These are phyloP conservation scores for Acropternis orthonyx DNA, from an alignment of 2,797 vertebrate species.

Conservation along the genomic window DNA sequence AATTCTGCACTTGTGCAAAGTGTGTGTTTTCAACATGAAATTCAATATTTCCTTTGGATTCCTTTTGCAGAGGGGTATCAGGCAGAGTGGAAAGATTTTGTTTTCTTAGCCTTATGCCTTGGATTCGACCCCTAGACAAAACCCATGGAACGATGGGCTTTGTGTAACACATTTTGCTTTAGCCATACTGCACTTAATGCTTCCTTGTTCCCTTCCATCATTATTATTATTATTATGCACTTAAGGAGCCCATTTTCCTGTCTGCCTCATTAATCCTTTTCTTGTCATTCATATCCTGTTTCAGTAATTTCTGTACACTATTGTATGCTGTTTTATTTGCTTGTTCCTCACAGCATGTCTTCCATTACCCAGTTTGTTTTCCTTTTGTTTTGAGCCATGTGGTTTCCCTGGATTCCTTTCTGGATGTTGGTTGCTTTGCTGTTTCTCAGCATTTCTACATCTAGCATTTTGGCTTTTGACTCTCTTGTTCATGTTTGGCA, in stretches of 20 bases:
- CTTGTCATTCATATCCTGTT: neutral
- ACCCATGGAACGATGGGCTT: neutral
- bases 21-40: neutral
- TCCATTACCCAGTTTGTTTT: neutral
- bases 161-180: neutral
- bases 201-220: neutral
- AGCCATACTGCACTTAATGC: neutral
- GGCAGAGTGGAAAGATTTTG: neutral
- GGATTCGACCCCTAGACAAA: neutral
- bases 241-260: neutral
- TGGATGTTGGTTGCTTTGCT: neutral
- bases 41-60: neutral
- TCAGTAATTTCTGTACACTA: neutral
- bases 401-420: neutral
- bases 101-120: neutral
- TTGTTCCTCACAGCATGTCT: neutral
- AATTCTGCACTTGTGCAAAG: neutral
- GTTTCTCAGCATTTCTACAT: neutral
- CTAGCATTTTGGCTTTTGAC: neutral
- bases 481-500: neutral
- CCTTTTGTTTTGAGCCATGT: neutral
- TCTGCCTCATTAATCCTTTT: slow-evolving; percentile 4
- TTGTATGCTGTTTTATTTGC: neutral
- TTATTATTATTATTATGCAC: neutral
- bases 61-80: neutral